Percentiles rank a stretch among this genome's conserved stretches.
Evolutionary conservation across 2,888 invertebrate genomes (phyloP).

Genomic region (Exocentrus adspersus): DNA sequence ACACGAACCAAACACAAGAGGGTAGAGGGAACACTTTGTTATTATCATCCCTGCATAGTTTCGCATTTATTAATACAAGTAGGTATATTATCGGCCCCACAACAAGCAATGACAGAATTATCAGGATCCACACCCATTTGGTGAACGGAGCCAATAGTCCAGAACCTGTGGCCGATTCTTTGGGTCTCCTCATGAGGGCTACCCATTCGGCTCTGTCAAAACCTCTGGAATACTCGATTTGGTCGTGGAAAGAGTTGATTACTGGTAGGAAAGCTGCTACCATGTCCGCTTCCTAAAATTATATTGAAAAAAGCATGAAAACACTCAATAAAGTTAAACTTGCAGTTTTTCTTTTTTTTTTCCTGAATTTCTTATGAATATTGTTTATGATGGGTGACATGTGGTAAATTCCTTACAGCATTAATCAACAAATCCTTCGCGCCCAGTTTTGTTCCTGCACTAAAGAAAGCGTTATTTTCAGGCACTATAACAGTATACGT

Average conservation of each 20-base stretch:
- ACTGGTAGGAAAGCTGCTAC: constrained; percentile 82
- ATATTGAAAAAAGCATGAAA: background rate
- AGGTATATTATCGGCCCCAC: constrained; percentile 84
- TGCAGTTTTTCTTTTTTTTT: too few relatives aligned
- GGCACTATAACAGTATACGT: constrained; percentile 77
- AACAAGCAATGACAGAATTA: constrained; percentile 75
- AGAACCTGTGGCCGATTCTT: constrained; percentile 83
- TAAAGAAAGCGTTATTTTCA: constrained; percentile 65
- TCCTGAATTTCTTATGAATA: too few relatives aligned
- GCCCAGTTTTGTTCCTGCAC: constrained; percentile 70
- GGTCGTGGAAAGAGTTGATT: constrained; percentile 65
- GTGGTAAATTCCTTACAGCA: constrained; percentile 45
- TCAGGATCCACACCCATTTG: constrained; percentile 69
- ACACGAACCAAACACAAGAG: constrained; percentile 87
- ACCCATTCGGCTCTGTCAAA: constrained; percentile 82
- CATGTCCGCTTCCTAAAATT: constrained; percentile 75
- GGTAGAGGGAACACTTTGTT: constrained; percentile 71
- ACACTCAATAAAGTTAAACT: too few relatives aligned
- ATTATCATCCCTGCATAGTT: constrained; percentile 70
- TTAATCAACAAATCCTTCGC: constrained; percentile 70
- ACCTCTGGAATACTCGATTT: constrained; percentile 70
- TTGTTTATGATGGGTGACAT: too few relatives aligned
- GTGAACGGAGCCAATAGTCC: constrained; percentile 86
- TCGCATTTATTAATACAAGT: constrained; percentile 73
- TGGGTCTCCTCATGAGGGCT: constrained; percentile 82